Evolutionary conservation across 2,888 invertebrate species (phyloP), one percentile per base, ranked within the genome.

Genomic region (Polyommatus iphigenia): DNA sequence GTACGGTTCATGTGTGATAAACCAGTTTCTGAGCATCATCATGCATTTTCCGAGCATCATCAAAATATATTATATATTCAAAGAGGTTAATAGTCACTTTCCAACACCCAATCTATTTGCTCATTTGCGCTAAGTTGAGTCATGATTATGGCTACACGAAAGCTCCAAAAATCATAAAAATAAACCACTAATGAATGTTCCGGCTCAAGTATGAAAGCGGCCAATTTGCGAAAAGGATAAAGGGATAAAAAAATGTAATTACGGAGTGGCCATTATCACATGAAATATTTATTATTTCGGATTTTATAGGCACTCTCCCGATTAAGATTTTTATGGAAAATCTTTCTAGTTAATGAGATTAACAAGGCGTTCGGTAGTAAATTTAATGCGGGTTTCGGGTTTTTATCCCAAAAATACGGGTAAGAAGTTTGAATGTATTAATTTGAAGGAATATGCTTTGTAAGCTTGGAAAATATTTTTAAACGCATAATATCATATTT

Each of bases 251-350:
- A 67, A 67, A 32, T 15, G 32, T 29, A 18, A 67, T 67, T 32
- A 32, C 15, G 15, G 67, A 67, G 67, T 18, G 6, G 18, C 29
- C 15, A 29, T 67, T 67, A 67, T 67, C 67, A 29, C 29, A 6
- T 18, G 29, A 67, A 67, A 67, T 67, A 67, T n/a, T n/a, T n/a
- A 67, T 67, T 67, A 29, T 67, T 67, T 32, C 67, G 67, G 67
- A 67, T 67, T 67, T 67, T 67, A 67, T 67, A 67, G 29, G 67
- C 67, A 67, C 67, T 67, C 67, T 32, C 29, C 15, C 29, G 67
- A 67, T 67, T 67, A 67, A 29, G 67, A 29, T 67, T 67, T 67
- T 67, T 67, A 67, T 67, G 67, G 67, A 29, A 67, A 67, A 32
- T 67, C 29, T 67, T 67, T 67, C 18, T 15, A 32, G 67, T 3